phyloP scores from a whole-genome alignment of 2,797 vertebrate species.

The Pygocentrus nattereri region DNA sequence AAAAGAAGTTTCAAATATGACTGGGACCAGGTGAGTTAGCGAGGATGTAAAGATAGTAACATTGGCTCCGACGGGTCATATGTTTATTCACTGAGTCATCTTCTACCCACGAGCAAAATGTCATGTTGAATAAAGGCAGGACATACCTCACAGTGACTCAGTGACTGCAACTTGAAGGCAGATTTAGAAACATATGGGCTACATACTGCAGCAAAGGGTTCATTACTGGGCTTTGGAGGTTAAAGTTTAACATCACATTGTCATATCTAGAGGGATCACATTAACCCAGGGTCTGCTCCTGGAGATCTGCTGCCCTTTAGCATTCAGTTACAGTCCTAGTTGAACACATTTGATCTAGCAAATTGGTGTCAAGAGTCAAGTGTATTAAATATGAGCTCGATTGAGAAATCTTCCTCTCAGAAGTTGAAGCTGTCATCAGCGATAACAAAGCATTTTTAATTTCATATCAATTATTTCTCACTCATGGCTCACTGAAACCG shows the following conservation, averaged over 20 bases:
- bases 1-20: neutral
- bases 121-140: slow-evolving; percentile 29
- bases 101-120: slow-evolving; percentile 26
- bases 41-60: slow-evolving; percentile 24
- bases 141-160: slow-evolving; percentile 23
- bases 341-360: slow-evolving; percentile 8
- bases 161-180: slow-evolving; percentile 16
- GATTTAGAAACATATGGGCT: slow-evolving; percentile 16
- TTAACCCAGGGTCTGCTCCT: slow-evolving; percentile 18
- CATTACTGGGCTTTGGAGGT: slow-evolving; percentile 32
- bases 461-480: too few species aligned
- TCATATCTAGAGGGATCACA: slow-evolving; percentile 32
- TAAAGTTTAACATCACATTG: slow-evolving; percentile 20
- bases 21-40: neutral
- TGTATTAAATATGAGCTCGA: neutral
- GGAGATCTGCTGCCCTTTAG: slow-evolving; percentile 16
- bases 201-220: neutral
- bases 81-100: slow-evolving; percentile 25
- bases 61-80: slow-evolving; percentile 6
- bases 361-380: neutral
- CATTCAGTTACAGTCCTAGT: neutral
- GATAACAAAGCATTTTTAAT: neutral
- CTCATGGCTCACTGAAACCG: too few species aligned
- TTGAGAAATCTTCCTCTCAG: neutral
- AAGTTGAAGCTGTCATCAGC: neutral